phyloP scores from a whole-genome alignment of 2,888 invertebrate species.

The Deilephila elpenor region DNA sequence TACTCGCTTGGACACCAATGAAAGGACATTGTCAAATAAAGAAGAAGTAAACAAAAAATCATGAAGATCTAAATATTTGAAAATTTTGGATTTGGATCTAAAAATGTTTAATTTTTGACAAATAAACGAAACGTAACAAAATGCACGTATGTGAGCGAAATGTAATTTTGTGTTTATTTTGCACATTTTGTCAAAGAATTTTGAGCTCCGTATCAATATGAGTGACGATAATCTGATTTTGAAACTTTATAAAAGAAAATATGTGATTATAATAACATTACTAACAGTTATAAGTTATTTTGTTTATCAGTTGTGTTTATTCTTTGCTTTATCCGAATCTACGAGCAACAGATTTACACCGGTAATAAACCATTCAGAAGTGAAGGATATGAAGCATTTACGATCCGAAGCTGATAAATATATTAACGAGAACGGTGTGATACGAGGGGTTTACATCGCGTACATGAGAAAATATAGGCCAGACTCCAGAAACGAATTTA shows the following conservation, averaged over 20 bases:
- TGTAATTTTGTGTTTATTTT: slow-evolving; percentile 2
- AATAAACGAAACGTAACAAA: neutral
- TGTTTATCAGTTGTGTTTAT: slow-evolving; percentile 77
- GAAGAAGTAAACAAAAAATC: no score
- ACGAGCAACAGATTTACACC: slow-evolving; percentile 57
- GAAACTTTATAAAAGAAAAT: slow-evolving; percentile 75
- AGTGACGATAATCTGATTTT: slow-evolving; percentile 40
- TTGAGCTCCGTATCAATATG: neutral
- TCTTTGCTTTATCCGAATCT: slow-evolving; percentile 66
- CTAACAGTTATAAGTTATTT: slow-evolving; percentile 69
- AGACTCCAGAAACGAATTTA: slow-evolving; percentile 67
- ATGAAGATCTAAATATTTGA: neutral
- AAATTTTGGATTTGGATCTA: neutral
- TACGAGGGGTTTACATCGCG: slow-evolving; percentile 70
- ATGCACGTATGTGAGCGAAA: neutral
- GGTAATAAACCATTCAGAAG: slow-evolving; percentile 57
- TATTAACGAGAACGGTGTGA: slow-evolving; percentile 70
- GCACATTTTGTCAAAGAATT: neutral
- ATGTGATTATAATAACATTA: slow-evolving; percentile 65
- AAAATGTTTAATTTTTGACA: neutral
- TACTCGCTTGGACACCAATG: no score
- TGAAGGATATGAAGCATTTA: slow-evolving; percentile 56
- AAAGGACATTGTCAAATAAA: no score
- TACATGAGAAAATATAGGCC: slow-evolving; percentile 72
- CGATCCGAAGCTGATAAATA: slow-evolving; percentile 70